Base-by-base conservation (phyloP, 2,888 invertebrate genomes). In the Dascillus cervinus region DNA sequence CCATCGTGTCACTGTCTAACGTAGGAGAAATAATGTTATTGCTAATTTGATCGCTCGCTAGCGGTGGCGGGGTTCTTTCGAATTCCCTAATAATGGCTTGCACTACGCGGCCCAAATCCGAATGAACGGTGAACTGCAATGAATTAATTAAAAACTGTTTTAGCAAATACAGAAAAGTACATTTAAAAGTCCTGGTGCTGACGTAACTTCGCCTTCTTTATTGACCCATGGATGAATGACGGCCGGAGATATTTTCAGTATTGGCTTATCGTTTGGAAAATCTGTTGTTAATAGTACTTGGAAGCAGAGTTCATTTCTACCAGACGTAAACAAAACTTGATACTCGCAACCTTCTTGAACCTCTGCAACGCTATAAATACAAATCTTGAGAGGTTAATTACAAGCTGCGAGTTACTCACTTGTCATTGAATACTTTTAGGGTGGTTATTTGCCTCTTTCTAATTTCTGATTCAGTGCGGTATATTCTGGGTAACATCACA, bases 1-100 rank as follows among this genome's bases (percentile, higher is more conserved):
- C 50, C 40, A 50, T 47, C 21, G 41, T 47, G 41, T 60, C 58
- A 23, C 41, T 35, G 49, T 59, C 62, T 56, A 31, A 33, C 26
- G 50, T 46, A 20, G 55, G 46, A 15, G 56, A 52, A 11, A 43
- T 44, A 20, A 46, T 43, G 30, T 32, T 44, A 29, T 39, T 46
- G 28, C 39, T 34, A 24, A 43, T 39, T 32, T 51, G 39, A 20
- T 47, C 45, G 8, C 24, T 26, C 10, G 32, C 34, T 35, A 74
- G 51, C 24, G 67, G 69, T 29, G 70, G 76, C 39, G 73, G 77
- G 54, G 65, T 77, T 50, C 77, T 72, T 59, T 83, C 80, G 48
- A 82, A 82, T 61, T 87, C 86, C 31, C 86, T 67, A 40, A 82
- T 82, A 26, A 86, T 79, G 11, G 82, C 86, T 59, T 85, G 85